A percentile compares a stretch with the other conserved stretches of the same genome.
phyloP scores from a whole-genome alignment of 1,140 invertebrate species.

The Tetragonula clypearis region DNA sequence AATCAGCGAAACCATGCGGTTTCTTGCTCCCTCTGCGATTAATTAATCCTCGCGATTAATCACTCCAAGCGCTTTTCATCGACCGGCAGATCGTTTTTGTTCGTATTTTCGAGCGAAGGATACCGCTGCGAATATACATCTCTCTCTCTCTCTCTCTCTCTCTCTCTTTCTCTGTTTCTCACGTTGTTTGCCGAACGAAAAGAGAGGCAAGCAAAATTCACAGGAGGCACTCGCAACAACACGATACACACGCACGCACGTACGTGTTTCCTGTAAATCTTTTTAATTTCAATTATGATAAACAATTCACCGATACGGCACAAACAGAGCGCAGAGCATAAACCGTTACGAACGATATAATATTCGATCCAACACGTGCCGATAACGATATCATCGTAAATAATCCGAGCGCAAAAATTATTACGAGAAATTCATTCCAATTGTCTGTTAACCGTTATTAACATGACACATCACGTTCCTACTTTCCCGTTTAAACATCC shows the following conservation, averaged over 20 bases:
- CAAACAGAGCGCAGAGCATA: not conserved
- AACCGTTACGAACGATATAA: not conserved
- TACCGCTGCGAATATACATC: not conserved
- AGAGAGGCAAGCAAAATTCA: not conserved
- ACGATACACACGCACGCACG: too few species aligned
- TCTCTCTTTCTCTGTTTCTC: too few species aligned
- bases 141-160: too few species aligned
- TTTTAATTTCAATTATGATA: slow-evolving; percentile 30
- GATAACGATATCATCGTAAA: slow-evolving; percentile 28
- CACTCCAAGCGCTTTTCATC: slow-evolving; percentile 62
- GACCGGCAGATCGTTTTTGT: slow-evolving; percentile 58
- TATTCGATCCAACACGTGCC: not conserved
- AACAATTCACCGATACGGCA: not conserved
- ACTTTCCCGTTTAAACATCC: not conserved
- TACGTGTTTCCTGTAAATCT: not conserved
- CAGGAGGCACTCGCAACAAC: not conserved
- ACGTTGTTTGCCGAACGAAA: not conserved
- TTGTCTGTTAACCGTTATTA: slow-evolving; percentile 29
- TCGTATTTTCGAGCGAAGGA: not conserved
- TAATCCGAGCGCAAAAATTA: slow-evolving; percentile 16
- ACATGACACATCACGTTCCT: not conserved
- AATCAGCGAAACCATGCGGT: slow-evolving; percentile 64
- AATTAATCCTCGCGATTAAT: slow-evolving; percentile 72
- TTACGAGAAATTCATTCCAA: slow-evolving; percentile 8
- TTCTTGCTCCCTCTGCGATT: slow-evolving; percentile 66